Base-by-base conservation (phyloP, 92 coral and sea anemone genomes). In the Zoanthus solanderi region DNA sequence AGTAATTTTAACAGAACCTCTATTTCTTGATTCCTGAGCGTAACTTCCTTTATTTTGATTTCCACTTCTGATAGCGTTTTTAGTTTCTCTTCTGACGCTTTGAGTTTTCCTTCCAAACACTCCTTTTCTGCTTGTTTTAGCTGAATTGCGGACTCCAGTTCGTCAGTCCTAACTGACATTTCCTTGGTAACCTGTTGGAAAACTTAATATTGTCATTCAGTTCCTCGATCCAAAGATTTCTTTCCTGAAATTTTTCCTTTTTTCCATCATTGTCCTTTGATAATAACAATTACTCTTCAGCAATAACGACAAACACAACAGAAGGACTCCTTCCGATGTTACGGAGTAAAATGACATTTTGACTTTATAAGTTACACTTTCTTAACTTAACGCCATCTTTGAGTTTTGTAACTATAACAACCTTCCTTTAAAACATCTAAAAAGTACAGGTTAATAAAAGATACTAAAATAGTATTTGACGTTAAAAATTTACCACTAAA, bases 41-140 rank as follows among this genome's bases (percentile, higher is more conserved):
- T 83, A 15, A 93, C 63, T 18, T 91, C 94, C 76, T 78, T 84
- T 2, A 93, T 75, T 87, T 87, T 86, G 10, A 65, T 67, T 60
- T 95, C 93, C 45, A 91, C 68, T 57, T 90, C 95, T 53, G 66
- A 78, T 30, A 87, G 72, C 10, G 72, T 72, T 48, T 58, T 53
- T 52, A 81, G 86, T 71, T 89, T 84, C 5, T 75, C 82, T 57
- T 74, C 88, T 44, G 75, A 89, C 58, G 84, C 88, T 76, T 67
- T 90, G 17, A 93, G 78, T 23, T 91, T 87, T 45, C 76, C 56
- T 75, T 88, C 87, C 48, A 92, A 75, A 18, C 83, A 76, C 75
- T 93, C 93, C 65, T 90, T 94, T 60, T 94, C 98, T 34, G 91
- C 89, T 80, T n/a, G 42, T 11, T 71, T 56, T 13, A 78, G 76